phyloP scores from a whole-genome alignment of 2,797 vertebrate genomes.

The Paguma larvata region DNA sequence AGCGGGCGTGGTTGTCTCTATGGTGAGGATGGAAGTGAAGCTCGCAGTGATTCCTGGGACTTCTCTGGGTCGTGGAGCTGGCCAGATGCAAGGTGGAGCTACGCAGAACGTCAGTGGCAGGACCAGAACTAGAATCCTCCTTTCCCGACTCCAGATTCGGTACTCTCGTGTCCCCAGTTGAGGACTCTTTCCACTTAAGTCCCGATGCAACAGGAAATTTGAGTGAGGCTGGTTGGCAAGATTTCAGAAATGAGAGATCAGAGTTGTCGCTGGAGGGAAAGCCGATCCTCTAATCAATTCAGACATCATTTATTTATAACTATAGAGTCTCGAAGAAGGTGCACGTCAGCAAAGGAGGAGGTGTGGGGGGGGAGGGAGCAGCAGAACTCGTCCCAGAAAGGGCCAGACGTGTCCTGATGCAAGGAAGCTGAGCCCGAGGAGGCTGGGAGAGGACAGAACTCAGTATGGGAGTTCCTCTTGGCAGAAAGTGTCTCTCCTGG shows the following conservation, averaged over 20 bases:
- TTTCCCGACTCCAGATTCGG: neutral
- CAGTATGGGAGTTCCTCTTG: constrained; percentile 2
- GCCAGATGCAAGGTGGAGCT: no score
- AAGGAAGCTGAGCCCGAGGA: neutral
- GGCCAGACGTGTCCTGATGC: neutral
- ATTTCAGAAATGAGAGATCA: constrained; percentile 76
- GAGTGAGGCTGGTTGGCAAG: constrained; percentile 55
- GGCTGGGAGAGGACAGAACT: neutral
- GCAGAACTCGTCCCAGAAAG: neutral
- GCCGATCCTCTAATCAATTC: constrained; percentile 82
- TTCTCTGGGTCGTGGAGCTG: neutral
- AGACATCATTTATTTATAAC: constrained; percentile 85
- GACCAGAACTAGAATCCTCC: neutral
- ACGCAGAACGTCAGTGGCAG: neutral
- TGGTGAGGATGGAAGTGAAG: neutral
- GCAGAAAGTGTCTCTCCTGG: neutral
- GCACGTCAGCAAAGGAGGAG: constrained; percentile 17
- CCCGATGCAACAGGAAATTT: constrained; percentile 2
- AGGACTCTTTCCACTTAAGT: neutral
- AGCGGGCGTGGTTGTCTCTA: neutral
- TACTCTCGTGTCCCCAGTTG: neutral
- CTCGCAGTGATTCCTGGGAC: neutral
- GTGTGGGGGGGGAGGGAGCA: neutral
- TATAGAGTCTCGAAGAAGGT: constrained; percentile 60
- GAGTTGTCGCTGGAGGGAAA: constrained; percentile 79